These are phyloP conservation scores for Tiliqua scincoides DNA, from an alignment of 2,113 vertebrate genomes.

Conservation along the genomic window DNA sequence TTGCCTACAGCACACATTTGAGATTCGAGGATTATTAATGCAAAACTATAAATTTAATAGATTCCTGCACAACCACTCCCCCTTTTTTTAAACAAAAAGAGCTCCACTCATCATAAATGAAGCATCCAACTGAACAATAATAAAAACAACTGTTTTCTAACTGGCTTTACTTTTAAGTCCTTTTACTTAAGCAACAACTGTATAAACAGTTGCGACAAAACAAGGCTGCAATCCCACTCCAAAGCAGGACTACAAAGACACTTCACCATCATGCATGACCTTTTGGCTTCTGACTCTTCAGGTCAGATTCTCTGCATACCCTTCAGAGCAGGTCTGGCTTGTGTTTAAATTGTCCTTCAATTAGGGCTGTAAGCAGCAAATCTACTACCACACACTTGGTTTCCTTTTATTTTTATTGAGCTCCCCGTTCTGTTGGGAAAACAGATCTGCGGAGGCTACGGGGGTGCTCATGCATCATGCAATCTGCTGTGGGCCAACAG, in stretches of 20 bases:
- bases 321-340: constrained; percentile 25
- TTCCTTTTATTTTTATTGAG: constrained; percentile 1
- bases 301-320: constrained; percentile 62
- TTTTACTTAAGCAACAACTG: constrained; percentile 64
- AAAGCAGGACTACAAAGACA: neutral
- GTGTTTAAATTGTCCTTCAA: constrained; percentile 38
- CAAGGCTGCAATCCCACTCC: neutral
- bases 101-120: neutral
- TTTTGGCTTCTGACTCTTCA: constrained; percentile 49
- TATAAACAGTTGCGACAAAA: constrained; percentile 42
- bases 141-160: constrained; percentile 44
- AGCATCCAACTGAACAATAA: neutral
- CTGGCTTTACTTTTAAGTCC: constrained; percentile 46
- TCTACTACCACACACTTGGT: neutral
- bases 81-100: constrained; percentile 8
- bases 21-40: neutral
- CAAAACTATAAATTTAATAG: neutral
- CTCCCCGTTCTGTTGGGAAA: neutral
- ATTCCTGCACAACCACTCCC: neutral
- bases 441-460: neutral
- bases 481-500: neutral
- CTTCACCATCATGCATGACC: constrained; percentile 1
- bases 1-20: neutral
- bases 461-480: neutral
- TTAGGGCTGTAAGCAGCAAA: neutral